phyloP scores from a whole-genome alignment of 2,113 vertebrate genomes.

The Pteronura brasiliensis region DNA sequence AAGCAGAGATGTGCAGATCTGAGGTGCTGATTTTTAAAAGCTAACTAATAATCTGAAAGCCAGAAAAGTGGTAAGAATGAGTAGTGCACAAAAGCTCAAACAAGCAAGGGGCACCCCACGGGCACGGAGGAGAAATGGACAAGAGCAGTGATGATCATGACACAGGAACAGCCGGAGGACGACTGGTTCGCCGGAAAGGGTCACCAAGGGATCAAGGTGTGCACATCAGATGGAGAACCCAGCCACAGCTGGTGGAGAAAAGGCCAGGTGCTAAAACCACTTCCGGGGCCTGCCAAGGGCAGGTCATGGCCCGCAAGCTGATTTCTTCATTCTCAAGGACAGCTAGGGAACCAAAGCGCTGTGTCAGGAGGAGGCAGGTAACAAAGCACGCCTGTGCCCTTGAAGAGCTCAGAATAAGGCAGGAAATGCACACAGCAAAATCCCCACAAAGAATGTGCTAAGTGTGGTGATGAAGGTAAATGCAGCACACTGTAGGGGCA shows the following conservation, averaged over 20 bases:
- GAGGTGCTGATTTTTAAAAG: neutral
- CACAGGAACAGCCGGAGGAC: neutral
- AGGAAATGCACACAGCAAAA: neutral
- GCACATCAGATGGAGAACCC: neutral
- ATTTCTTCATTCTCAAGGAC: neutral
- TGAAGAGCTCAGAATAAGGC: neutral
- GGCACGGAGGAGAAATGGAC: neutral
- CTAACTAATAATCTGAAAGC: neutral
- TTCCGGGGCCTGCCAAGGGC: neutral
- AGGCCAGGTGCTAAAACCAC: neutral
- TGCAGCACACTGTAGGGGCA: neutral
- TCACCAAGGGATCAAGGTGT: neutral
- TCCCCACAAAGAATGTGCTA: neutral
- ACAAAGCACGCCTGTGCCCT: neutral
- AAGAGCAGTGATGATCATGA: rapidly evolving
- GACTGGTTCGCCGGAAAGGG: neutral
- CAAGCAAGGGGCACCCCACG: neutral
- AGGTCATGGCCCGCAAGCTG: neutral
- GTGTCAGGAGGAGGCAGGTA: neutral
- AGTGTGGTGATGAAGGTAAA: neutral
- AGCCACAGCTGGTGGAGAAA: neutral
- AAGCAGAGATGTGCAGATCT: neutral
- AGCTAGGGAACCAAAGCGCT: neutral
- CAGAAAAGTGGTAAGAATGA: neutral
- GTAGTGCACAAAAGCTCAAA: neutral